phyloP scores from a whole-genome alignment of 2,888 invertebrate species.

The Xylophagus ater region DNA sequence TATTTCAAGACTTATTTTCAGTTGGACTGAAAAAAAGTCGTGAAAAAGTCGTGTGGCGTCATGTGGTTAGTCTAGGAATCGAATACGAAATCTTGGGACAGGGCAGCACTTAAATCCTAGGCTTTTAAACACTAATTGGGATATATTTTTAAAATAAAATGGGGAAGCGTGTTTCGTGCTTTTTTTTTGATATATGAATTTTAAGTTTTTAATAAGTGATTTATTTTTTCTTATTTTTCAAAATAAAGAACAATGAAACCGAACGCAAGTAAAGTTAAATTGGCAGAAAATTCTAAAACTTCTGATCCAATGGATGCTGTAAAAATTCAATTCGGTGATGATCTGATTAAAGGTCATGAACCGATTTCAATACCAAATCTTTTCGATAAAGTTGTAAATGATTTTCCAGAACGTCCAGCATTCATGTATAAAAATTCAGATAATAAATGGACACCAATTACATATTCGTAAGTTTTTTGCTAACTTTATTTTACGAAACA shows the following conservation, averaged over 20 bases:
- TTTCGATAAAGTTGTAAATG: conserved; percentile 47
- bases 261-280: conserved; percentile 43
- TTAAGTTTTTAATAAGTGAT: background rate
- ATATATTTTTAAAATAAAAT: conserved; percentile 1
- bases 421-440: conserved; percentile 47
- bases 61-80: too few relatives aligned
- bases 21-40: too few relatives aligned
- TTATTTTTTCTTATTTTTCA: background rate
- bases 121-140: too few relatives aligned
- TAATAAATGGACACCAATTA: conserved; percentile 48
- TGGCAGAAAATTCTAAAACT: conserved; percentile 46
- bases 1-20: too few relatives aligned
- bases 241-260: background rate
- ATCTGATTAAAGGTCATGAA: conserved; percentile 41
- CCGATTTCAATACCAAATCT: conserved; percentile 65
- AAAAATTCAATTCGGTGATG: conserved; percentile 45
- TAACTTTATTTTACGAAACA: background rate
- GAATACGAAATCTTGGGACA: too few relatives aligned
- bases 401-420: conserved; percentile 53
- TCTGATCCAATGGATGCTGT: conserved; percentile 50
- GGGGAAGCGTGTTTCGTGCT: conserved; percentile 1
- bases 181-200: too few relatives aligned
- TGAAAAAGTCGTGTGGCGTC: too few relatives aligned
- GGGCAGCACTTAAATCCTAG: too few relatives aligned
- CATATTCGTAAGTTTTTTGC: conserved; percentile 46